These are phyloP conservation scores for Triops longicaudatus DNA, from an alignment of 1,140 invertebrate species.

Conservation along the genomic window DNA sequence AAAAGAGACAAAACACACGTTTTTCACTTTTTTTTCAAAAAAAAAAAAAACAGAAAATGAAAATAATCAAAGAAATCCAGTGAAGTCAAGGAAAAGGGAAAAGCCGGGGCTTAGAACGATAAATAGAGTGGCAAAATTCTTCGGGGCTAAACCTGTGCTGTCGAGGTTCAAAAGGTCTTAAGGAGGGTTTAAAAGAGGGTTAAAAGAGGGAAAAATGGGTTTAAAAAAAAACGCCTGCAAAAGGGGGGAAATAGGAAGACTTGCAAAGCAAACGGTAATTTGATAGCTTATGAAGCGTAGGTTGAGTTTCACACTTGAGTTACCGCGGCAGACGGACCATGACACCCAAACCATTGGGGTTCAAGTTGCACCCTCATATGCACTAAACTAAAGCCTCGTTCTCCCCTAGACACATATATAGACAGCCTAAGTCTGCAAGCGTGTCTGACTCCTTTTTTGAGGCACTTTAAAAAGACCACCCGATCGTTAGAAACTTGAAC, in stretches of 20 bases:
- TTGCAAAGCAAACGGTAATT: not conserved
- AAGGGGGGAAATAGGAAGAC: not conserved
- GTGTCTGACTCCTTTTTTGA: not conserved
- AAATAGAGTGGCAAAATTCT: too few species aligned
- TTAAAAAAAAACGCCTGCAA: too few species aligned
- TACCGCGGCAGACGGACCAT: not conserved
- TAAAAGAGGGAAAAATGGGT: not conserved
- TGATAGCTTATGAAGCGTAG: not conserved
- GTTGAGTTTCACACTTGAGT: not conserved
- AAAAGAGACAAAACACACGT: constrained; percentile 37
- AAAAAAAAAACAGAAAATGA: constrained; percentile 30
- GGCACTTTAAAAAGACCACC: not conserved
- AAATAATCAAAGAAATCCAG: not conserved
- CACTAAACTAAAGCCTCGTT: not conserved
- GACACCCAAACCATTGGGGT: not conserved
- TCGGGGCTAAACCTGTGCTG: too few species aligned
- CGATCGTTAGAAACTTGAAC: too few species aligned
- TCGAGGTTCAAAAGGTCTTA: not conserved
- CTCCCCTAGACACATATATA: not conserved
- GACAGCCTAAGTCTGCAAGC: too few species aligned
- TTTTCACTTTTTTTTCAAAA: not conserved
- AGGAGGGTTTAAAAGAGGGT: constrained; percentile 13
- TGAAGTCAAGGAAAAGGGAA: not conserved
- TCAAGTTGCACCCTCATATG: not conserved
- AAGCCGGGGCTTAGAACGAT: too few species aligned